Conservation (phyloP, 2,113 vertebrate species). For the Thalassoma bifasciatum region DNA sequence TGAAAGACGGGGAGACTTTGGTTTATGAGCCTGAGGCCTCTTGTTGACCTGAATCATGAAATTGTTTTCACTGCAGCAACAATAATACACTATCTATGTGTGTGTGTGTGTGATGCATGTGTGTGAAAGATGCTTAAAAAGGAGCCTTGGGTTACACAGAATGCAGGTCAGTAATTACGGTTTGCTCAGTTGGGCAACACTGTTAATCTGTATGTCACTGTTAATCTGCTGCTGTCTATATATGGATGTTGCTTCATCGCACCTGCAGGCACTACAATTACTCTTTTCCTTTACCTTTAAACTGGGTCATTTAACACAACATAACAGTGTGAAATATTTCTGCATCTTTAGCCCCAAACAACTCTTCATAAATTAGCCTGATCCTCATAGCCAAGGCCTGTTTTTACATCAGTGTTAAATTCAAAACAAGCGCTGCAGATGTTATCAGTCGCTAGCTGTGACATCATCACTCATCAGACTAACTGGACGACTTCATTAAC, state of each 20-base stretch:
- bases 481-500: constrained; percentile 60
- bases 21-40: constrained; percentile 69
- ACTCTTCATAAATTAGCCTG: neutral
- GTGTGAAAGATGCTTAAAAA: constrained; percentile 40
- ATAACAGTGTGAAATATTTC: constrained; percentile 31
- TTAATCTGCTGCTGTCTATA: constrained; percentile 70
- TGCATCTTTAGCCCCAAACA: constrained; percentile 11
- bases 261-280: constrained; percentile 66
- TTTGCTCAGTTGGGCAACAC: constrained; percentile 64
- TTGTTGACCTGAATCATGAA: constrained; percentile 82
- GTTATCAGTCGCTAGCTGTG: constrained; percentile 12
- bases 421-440: neutral
- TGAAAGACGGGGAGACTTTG: constrained; percentile 69
- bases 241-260: constrained; percentile 62
- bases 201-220: constrained; percentile 67
- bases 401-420: neutral
- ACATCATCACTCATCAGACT: constrained; percentile 54
- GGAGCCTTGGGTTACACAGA: constrained; percentile 57
- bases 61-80: constrained; percentile 69
- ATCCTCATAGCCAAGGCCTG: constrained; percentile 9
- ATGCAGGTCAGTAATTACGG: constrained; percentile 75
- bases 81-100: neutral
- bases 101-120: constrained; percentile 17
- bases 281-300: constrained; percentile 60
- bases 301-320: constrained; percentile 53